Evolutionary conservation across 2,888 invertebrate genomes (phyloP), one percentile per base, ranked within the genome.

Genomic region (Glomeris marginata): DNA sequence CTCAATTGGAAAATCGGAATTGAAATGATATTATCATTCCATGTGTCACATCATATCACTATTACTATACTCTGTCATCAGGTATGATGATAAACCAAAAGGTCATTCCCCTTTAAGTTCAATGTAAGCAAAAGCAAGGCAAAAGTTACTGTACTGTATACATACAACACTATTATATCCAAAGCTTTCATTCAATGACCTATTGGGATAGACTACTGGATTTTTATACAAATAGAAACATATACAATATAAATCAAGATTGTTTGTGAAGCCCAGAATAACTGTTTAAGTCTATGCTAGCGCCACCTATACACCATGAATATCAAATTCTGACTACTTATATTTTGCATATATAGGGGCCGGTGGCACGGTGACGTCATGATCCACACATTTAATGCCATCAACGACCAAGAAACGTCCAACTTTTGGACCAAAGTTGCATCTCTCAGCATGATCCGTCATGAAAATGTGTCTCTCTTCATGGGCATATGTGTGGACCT

Each of bases 291-390:
- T 45, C n/a, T 34, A 28, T 33, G 20, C 45, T 22, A 21, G 13
- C n/a, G 11, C 20, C 20, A 21, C 41, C n/a, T 38, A 28, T n/a
- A 11, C 15, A 35, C 13, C 8, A 21, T n/a, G n/a, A n/a, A n/a
- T n/a, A n/a, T n/a, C n/a, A n/a, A n/a, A n/a, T n/a, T 21, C 13
- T 22, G 38, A 20, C 20, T 50, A 2, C 10, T 1, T 41, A 11
- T 45, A 34, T 22, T 51, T 35, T 37, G 33, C 28, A 20, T 44
- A 28, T 53, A 2, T 54, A 62, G 63, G 55, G 69, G 66, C 10
- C 59, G 61, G 2, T 69, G 69, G 69, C 68, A 69, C 54, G 69
- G 69, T 11, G 68, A 69, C 45, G 68, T 68, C 18, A 59, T 66
- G 51, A 64, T 68, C 46, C 66, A 69, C 56, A 61, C 59, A 6